Evolutionary conservation across 2,888 invertebrate genomes (phyloP).

Genomic region (Cataglyphis altisquamis): DNA sequence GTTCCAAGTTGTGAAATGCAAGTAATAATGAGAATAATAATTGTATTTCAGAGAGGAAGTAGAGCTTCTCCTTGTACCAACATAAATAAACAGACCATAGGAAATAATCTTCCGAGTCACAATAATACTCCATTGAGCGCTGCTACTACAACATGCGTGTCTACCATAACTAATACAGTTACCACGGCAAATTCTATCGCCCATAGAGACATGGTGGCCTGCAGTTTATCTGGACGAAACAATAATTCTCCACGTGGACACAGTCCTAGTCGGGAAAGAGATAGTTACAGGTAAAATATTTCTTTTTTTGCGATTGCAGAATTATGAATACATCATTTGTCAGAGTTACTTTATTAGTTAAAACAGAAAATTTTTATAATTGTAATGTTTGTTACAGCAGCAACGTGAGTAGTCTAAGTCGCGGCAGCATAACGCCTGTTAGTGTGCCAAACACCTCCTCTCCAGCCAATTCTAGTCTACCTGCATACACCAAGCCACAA

Average conservation of each 20-base stretch:
- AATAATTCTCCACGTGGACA: conserved; percentile 93
- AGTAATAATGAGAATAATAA: conserved; percentile 3
- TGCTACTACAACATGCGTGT: conserved; percentile 84
- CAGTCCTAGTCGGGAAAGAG: conserved; percentile 93
- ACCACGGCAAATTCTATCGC: conserved; percentile 86
- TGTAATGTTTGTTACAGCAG: conserved; percentile 88
- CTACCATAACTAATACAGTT: conserved; percentile 86
- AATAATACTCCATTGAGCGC: conserved; percentile 83
- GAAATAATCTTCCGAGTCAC: conserved; percentile 77
- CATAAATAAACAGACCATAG: conserved; percentile 82
- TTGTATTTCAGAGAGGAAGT: conserved; percentile 81
- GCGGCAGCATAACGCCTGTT: conserved; percentile 90
- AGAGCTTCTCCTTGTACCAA: conserved; percentile 85
- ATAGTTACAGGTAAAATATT: conserved; percentile 92
- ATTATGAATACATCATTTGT: not conserved
- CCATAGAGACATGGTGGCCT: conserved; percentile 86
- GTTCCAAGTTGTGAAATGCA: not conserved
- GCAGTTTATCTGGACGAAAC: conserved; percentile 86
- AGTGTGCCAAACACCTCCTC: conserved; percentile 87
- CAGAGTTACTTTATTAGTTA: not conserved
- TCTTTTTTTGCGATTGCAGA: not conserved
- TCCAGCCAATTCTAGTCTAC: conserved; percentile 89
- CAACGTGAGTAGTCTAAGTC: conserved; percentile 94
- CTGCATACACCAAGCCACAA: conserved; percentile 87
- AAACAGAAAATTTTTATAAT: conserved; percentile 29